Evolutionary conservation across 2,888 invertebrate genomes (phyloP).

Genomic region (Epicampocera succincta): DNA sequence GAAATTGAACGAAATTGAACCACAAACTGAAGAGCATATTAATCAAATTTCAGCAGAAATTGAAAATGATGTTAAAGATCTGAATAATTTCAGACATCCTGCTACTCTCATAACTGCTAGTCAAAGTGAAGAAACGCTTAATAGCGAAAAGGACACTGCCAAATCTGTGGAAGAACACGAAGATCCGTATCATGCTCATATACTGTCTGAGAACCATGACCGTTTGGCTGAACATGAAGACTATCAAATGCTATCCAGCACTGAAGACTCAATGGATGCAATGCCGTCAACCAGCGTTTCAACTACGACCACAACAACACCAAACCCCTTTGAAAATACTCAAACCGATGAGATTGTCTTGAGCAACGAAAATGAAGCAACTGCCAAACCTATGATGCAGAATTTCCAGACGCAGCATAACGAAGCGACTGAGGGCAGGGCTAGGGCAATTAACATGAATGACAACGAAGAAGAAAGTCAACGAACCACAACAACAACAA

Average conservation of each 20-base stretch:
- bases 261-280: constrained; percentile 73
- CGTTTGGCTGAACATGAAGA: constrained; percentile 79
- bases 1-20: constrained; percentile 65
- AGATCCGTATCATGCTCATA: constrained; percentile 79
- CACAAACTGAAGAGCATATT: constrained; percentile 73
- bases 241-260: constrained; percentile 77
- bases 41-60: constrained; percentile 77
- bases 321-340: constrained; percentile 56
- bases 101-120: constrained; percentile 79
- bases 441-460: constrained; percentile 78
- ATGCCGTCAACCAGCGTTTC: constrained; percentile 33
- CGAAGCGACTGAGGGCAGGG: constrained; percentile 73
- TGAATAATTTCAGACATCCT: constrained; percentile 79
- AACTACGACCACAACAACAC: constrained; percentile 68
- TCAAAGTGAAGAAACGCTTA: constrained; percentile 74
- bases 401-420: constrained; percentile 42
- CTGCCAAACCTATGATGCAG: constrained; percentile 71
- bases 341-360: constrained; percentile 72
- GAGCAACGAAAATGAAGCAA: constrained; percentile 75
- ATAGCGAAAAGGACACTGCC: constrained; percentile 57
- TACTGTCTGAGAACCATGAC: constrained; percentile 79
- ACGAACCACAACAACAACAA: constrained; percentile 47
- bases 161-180: constrained; percentile 71
- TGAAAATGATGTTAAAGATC: constrained; percentile 78
- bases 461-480: constrained; percentile 52